Base-by-base conservation (phyloP, 92 coral and sea anemone genomes). In the Chrysogorgia sp. region DNA sequence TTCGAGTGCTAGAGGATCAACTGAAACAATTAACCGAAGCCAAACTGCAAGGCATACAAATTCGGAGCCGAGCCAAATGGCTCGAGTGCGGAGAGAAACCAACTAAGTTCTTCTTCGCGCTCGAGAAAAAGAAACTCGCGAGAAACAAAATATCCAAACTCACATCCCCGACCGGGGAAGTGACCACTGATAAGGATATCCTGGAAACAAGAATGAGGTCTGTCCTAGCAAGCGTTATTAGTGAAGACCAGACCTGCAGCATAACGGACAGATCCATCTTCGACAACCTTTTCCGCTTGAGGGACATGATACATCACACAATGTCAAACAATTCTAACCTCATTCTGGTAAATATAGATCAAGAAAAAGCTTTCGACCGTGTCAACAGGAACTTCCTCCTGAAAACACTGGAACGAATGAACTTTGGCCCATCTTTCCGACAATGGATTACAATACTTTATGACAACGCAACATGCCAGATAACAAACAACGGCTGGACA, bases 401-500 rank as follows among this genome's bases (percentile, higher is more conserved):
- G 5, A 37, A 37, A 37, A 37, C 12, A 5, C 12, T 37, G 43
- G 43, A 37, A 12, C 5, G 6, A 5, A 12, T 37, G 6, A 37
- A 37, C 43, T 37, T 37, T 12, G 43, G 43, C 43, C 43, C 43
- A 37, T 12, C 12, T 4, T 37, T 37, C 12, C 43, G 43, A 5
- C 6, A 29, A 31, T 49, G 41, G 49, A 34, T 40, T 7, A 74
- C 47, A 24, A 49, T 48, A 47, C 34, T 52, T 28, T 70, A 57
- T n/a, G 37, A 66, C 26, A 17, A 33, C 66, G 20, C 49, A 30
- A 60, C 30, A 77, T 63, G 78, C 64, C 34, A 63, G 28, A 75
- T 67, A 48, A 40, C 59, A 47, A 41, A 62, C 35, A 79, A 79
- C 77, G 77, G 83, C 37, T 79, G 74, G 75, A 62, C 47, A 43